Evolutionary conservation across 2,888 invertebrate genomes (phyloP), one percentile per base, ranked within the genome.

Genomic region (Caenorhabditis uteleia): DNA sequence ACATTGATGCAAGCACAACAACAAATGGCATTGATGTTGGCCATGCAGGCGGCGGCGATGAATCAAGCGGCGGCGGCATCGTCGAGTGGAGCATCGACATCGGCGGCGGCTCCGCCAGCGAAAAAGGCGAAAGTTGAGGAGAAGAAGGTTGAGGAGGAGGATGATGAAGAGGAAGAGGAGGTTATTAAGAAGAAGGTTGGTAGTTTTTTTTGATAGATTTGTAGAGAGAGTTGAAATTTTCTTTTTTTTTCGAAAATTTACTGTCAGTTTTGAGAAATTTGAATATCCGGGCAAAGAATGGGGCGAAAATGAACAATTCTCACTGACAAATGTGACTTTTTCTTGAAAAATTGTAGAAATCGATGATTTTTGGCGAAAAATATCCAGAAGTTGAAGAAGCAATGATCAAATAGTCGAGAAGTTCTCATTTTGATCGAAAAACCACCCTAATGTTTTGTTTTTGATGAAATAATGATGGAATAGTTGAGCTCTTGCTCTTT

Each of bases 101-200:
- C 38, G 5, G 26, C 31, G 5, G 31, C 45, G 5, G 39, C 39
- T 5, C 36, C 14, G 36, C 36, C 14, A 14, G 8, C 12, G 8
- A 45, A 12, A 23, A 33, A 23, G 33, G 31, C 31, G 6, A 25
- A 34, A 25, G 29, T 36, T 38, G 38, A 38, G 31, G 12, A 25
- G 25, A n/a, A 40, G 40, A 23, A 8, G 25, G 40, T 10, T 7
- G 16, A 18, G 7, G 29, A 33, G 23, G 48, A 39, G 20, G 48
- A 18, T 20, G 26, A 10, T 18, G 26, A 33, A 29, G 31, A 26
- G 39, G 25, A 45, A 36, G 16, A 51, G n/a, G n/a, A 43, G 44
- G 33, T 10, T n/a, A n/a, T 29, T 8, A 29, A 29, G 29, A 29
- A 29, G 12, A 29, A 29, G 6, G 29, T 29, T 12, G 29, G 33